Evolutionary conservation across 2,888 invertebrate genomes (phyloP).

Genomic region (Poecilus cupreus): DNA sequence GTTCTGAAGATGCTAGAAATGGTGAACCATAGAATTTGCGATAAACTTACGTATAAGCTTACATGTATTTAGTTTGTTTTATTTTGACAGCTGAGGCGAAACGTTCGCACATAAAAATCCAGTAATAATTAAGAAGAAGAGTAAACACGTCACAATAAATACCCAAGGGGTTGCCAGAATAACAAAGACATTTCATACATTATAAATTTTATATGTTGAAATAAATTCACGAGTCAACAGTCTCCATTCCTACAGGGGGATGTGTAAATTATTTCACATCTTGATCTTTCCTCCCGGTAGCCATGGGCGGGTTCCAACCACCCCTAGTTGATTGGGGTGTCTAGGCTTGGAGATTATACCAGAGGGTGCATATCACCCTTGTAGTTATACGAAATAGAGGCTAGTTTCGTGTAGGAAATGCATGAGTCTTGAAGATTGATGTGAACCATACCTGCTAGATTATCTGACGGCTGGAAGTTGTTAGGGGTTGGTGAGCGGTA

Average conservation of each 20-base stretch:
- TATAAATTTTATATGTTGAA: constrained; percentile 48
- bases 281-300: constrained; percentile 10
- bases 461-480: constrained; percentile 32
- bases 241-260: neutral
- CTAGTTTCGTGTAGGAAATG: neutral
- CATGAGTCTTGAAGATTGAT: neutral
- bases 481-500: neutral
- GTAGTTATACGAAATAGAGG: neutral
- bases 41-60: no score
- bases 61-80: neutral
- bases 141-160: constrained; percentile 51
- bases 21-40: no score
- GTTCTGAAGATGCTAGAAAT: no score
- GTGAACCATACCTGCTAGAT: constrained; percentile 52
- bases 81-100: constrained; percentile 50
- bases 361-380: neutral
- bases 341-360: neutral
- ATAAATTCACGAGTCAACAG: constrained; percentile 39
- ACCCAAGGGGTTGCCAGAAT: constrained; percentile 1
- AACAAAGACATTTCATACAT: constrained; percentile 48
- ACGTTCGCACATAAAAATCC: constrained; percentile 13
- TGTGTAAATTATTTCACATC: neutral
- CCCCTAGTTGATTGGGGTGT: neutral
- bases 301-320: constrained; percentile 9
- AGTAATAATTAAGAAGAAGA: constrained; percentile 40